Conservation (phyloP, 2,797 vertebrate genomes). For the Mus caroli region DNA sequence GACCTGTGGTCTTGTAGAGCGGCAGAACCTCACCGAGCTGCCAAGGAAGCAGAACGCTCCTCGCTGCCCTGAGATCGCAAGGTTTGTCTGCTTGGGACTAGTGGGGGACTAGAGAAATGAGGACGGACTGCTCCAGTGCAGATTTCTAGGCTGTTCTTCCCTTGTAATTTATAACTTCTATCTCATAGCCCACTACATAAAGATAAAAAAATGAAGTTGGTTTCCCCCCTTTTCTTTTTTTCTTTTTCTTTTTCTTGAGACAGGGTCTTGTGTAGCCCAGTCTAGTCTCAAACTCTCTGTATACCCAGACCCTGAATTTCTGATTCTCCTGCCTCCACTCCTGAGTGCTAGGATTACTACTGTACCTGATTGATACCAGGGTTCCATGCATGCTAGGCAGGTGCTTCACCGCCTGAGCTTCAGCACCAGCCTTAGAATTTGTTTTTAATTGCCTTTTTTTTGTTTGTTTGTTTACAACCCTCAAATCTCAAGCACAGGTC, state of each 20-base stretch:
- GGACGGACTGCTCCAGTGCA: not conserved
- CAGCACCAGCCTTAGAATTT: not conserved
- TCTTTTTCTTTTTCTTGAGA: not conserved
- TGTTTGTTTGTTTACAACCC: not conserved
- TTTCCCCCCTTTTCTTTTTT: not conserved
- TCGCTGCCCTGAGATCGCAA: not conserved
- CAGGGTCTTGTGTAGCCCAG: not conserved
- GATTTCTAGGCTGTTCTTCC: not conserved
- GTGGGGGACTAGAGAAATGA: accelerated
- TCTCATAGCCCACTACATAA: not conserved
- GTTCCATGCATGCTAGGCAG: not conserved
- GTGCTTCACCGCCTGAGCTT: not conserved
- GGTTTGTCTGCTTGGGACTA: conserved; percentile 56
- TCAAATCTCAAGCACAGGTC: not conserved
- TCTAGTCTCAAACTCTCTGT: not conserved
- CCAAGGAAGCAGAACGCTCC: conserved; percentile 23
- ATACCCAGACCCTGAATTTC: not conserved
- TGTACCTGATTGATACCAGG: not conserved
- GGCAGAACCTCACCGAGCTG: not conserved
- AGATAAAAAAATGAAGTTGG: not conserved
- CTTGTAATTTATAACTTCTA: not conserved
- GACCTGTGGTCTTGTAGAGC: not conserved
- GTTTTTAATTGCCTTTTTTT: not conserved
- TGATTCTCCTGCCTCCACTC: not conserved
- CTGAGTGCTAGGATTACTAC: not conserved